Evolutionary conservation across 2,888 invertebrate species (phyloP).

Genomic region (Pinctada fucata): DNA sequence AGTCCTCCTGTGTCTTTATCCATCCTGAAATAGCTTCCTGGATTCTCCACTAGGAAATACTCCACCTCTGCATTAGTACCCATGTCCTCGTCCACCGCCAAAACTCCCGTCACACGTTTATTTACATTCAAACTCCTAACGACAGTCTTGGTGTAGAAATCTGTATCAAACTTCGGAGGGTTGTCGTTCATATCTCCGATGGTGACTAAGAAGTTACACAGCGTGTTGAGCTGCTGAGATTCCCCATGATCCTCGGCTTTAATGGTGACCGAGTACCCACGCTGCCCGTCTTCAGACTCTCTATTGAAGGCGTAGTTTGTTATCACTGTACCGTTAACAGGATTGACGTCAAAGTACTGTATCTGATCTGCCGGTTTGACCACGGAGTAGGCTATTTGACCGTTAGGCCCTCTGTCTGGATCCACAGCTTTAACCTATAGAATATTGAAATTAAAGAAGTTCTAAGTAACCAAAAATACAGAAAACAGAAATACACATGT

Average conservation of each 20-base stretch:
- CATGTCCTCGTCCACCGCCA: conserved; percentile 95
- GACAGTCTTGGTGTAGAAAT: conserved; percentile 64
- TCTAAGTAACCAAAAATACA: no score
- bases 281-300: conserved; percentile 79
- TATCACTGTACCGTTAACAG: conserved; percentile 94
- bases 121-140: conserved; percentile 54
- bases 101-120: conserved; percentile 60
- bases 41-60: conserved; percentile 81
- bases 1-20: conserved; percentile 99
- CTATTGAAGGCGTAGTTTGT: conserved; percentile 86
- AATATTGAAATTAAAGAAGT: not conserved
- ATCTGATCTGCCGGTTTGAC: conserved; percentile 84
- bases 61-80: conserved; percentile 89
- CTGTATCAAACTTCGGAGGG: conserved; percentile 69
- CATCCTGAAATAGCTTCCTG: conserved; percentile 96
- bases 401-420: conserved; percentile 91
- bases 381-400: conserved; percentile 93
- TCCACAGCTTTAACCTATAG: conserved; percentile 91
- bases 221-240: conserved; percentile 93
- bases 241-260: conserved; percentile 99
- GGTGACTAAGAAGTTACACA: conserved; percentile 88
- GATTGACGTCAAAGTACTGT: conserved; percentile 97
- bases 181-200: conserved; percentile 73
- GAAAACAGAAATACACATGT: not conserved
- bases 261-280: conserved; percentile 82